Evolutionary conservation across 2,113 vertebrate species (phyloP).

Genomic region (Glaucomys volans): DNA sequence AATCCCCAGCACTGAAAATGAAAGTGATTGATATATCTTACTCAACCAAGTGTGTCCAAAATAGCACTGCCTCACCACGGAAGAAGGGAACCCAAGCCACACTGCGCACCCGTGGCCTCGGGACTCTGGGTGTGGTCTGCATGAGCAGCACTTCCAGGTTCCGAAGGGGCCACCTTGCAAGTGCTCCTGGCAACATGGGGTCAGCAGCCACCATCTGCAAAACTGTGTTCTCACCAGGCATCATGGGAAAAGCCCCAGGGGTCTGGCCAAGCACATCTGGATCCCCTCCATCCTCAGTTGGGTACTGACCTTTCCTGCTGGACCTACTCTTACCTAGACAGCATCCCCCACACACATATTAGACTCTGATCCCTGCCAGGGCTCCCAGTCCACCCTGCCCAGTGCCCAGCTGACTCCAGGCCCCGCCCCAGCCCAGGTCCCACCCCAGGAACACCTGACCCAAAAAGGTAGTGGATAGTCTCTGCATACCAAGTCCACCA

Average conservation of each 20-base stretch:
- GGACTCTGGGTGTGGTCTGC: background rate
- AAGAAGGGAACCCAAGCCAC: background rate
- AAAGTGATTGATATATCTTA: too few relatives aligned
- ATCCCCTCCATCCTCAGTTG: background rate
- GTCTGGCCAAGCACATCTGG: background rate
- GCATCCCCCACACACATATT: background rate
- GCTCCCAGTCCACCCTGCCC: background rate
- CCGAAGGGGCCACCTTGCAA: too few relatives aligned
- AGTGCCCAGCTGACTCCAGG: too few relatives aligned
- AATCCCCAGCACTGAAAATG: too few relatives aligned
- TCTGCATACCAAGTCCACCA: background rate
- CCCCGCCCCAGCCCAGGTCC: background rate
- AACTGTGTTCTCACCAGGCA: background rate
- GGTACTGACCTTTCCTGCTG: background rate
- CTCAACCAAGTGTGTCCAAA: background rate
- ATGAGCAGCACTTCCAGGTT: background rate
- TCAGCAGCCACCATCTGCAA: background rate
- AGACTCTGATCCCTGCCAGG: accelerated
- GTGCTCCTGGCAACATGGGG: background rate
- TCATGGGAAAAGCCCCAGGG: background rate
- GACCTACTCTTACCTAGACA: background rate
- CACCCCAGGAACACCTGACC: background rate
- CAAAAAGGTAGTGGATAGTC: background rate
- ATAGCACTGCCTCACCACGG: background rate
- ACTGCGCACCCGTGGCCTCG: background rate